Evolutionary conservation across 1,140 invertebrate genomes (phyloP), one percentile per base, ranked within the genome.

Genomic region (Caenorhabditis briggsae): DNA sequence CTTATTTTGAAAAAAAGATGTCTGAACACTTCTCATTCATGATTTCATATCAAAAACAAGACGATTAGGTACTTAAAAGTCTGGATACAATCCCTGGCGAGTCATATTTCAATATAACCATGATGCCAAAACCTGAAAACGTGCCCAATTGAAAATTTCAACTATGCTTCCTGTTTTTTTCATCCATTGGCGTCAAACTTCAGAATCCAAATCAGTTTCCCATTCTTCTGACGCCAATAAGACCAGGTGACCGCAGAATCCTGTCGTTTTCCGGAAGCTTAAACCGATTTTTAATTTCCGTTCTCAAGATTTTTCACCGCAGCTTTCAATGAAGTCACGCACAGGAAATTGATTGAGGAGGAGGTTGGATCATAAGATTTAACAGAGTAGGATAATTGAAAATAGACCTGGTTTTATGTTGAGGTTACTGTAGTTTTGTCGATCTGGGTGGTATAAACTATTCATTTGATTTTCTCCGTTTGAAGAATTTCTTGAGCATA

Each of bases 271-370:
- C 70, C 70, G 70, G 70, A 78, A 53, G 14, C 46, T n/a, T 1
- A 23, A 78, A 23, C 11, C 41, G 18, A 78, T 48, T 50, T 78
- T 50, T 46, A 78, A 78, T 78, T 78, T 78, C 70, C 70, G 70
- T 50, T 23, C 2, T 20, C 18, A 7, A 11, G 11, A 1, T 20
- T 78, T 53, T 78, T n/a, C 33, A 11, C 33, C 14, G 9, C 18
- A 53, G n/a, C 11, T 50, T 53, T 53, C 70, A 20, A 23, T 78
- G 11, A 11, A 43, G 50, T 11, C n/a, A 14, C n/a, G 20, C 23
- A 50, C 70, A 78, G 70, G 70, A 78, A 78, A 78, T 78, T 78
- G 70, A 78, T 23, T 78, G 70, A 11, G 46, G 70, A 78, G 70
- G 70, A 18, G 70, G 43, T 33, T 33, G 33, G 20, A n/a, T 70